Evolutionary conservation across 2,113 vertebrate genomes (phyloP), one percentile per base, ranked within the genome.

Genomic region (Sturnira hondurensis): DNA sequence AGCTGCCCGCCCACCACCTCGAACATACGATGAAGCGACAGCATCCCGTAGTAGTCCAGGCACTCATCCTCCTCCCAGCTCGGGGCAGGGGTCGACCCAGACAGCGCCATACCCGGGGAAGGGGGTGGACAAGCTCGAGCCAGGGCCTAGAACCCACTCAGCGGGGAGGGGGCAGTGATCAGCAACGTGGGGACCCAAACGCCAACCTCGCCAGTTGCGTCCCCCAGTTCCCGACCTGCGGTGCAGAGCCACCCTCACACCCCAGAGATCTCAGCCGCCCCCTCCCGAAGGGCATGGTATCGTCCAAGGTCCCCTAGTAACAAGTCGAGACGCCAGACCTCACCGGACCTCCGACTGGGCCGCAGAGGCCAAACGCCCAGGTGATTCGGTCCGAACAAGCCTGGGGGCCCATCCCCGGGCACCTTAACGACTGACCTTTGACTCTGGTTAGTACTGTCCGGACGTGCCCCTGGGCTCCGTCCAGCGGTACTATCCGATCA

Each of bases 61-160:
- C 99, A 99, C 73, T 99, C 99, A 0, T 99, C 99, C 98, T 99
- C 99, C 94, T 99, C 99, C 99, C 99, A 99, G 95, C 97, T 65
- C 98, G 97, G 20, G 97, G 97, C 93, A 36, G 83, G 89, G 94
- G 96, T 97, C 94, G 96, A 89, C 94, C 91, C 92, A 47, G 95
- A 95, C 87, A 94, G 77, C 93, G 94, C 94, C 97, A 97, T 97
- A 77, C 80, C 87, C 85, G 9, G 89, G 81, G 86, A 82, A 84
- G 84, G 74, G 88, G 87, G 81, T 71, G 52, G 88, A 93, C 76
- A 56, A 97, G 85, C 88, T 92, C 92, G 95, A 96, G 92, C 81
- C 50, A 63, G 56, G 90, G 85, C 93, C 97, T 96, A 89, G 83
- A 97, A 97, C 81, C 93, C 96, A 97, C 43, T 86, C 80, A 54